phyloP scores from a whole-genome alignment of 1,140 invertebrate genomes.

The Brachionus calyciflorus region DNA sequence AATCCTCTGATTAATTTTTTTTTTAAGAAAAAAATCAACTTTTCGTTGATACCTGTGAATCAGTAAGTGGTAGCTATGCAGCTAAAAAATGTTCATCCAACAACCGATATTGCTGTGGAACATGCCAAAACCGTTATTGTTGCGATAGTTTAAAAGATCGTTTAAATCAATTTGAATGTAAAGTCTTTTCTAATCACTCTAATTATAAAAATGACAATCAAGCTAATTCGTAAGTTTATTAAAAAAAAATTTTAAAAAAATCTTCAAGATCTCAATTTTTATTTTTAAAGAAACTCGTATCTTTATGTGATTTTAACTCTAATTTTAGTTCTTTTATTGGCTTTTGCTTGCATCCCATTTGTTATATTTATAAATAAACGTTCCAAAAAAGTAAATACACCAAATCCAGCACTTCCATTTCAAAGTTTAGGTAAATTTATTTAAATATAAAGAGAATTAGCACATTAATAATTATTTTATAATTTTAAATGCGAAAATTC shows the following conservation, averaged over 20 bases:
- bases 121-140: neutral
- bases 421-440: conserved; percentile 30
- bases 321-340: conserved; percentile 30
- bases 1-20: neutral
- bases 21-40: neutral
- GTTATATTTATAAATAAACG: conserved; percentile 36
- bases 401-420: conserved; percentile 13
- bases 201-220: neutral
- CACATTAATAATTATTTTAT: neutral
- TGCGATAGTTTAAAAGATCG: neutral
- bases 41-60: conserved; percentile 28
- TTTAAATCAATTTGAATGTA: conserved; percentile 24
- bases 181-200: neutral
- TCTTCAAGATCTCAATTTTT: neutral
- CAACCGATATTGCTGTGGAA: conserved; percentile 3
- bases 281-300: conserved; percentile 22
- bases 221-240: conserved; percentile 17
- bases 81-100: neutral
- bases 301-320: conserved; percentile 24
- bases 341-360: conserved; percentile 35
- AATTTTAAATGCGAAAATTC: too few species aligned
- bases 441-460: neutral
- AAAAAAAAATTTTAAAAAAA: neutral
- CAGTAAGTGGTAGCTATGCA: neutral
- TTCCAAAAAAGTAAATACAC: conserved; percentile 8